phyloP scores from a whole-genome alignment of 2,888 invertebrate species.

The Synanthedon tipuliformis region DNA sequence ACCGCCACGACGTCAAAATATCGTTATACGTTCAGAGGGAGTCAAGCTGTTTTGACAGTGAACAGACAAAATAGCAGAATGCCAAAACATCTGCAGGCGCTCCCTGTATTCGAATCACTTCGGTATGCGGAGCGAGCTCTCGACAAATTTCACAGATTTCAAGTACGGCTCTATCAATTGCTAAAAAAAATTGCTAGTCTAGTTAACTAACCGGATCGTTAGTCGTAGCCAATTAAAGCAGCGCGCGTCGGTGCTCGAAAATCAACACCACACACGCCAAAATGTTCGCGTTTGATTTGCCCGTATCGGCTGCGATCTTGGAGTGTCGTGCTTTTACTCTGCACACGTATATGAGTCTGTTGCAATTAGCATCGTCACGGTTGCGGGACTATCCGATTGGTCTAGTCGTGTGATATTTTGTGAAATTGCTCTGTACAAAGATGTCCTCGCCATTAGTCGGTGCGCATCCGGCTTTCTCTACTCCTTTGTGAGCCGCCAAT shows the following conservation, averaged over 20 bases:
- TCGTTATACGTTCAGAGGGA: conserved; percentile 11
- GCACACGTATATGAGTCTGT: no score
- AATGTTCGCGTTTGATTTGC: neutral
- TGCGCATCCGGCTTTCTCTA: conserved; percentile 27
- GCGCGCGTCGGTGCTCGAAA: neutral
- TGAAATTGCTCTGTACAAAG: conserved; percentile 15
- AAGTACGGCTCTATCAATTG: neutral
- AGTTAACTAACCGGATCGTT: neutral
- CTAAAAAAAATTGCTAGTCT: neutral
- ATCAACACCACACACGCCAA: neutral
- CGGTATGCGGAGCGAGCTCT: no score
- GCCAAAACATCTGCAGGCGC: neutral
- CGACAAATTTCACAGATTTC: neutral
- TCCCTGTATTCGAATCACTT: neutral
- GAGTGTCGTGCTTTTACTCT: neutral
- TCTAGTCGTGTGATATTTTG: neutral
- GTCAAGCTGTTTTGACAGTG: conserved; percentile 6
- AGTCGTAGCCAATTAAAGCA: neutral
- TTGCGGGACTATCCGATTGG: conserved; percentile 11
- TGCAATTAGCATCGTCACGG: neutral
- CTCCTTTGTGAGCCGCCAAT: conserved; percentile 48
- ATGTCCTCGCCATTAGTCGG: conserved; percentile 37
- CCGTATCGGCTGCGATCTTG: neutral
- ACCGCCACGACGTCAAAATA: conserved; percentile 19
- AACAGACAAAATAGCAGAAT: neutral